Base-by-base conservation (phyloP, 2,797 vertebrate species). In the Leptodactylus fallax region DNA sequence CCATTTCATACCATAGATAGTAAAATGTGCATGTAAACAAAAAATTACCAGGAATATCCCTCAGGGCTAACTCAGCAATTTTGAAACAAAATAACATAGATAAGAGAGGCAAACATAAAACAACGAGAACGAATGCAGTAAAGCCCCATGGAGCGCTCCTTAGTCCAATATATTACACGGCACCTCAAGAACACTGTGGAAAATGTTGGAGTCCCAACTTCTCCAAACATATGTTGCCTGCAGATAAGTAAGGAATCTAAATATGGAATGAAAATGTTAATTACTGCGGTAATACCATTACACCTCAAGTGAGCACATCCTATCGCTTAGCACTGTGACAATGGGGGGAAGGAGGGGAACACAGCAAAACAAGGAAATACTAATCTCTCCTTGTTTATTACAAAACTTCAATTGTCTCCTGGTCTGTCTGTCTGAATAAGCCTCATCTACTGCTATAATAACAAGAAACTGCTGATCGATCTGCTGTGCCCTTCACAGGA, bases 181-280 rank as follows among this genome's bases (percentile, higher is more conserved):
- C 97, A 97, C 97, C 97, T 98, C 98, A 97, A 97, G 97, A 97
- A 97, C 94, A 94, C 96, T 96, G 97, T 97, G 97, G 97, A 71
- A 65, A 97, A 97, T 97, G 95, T 69, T 95, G 91, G 97, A 96
- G 97, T 97, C 97, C 97, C 95, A 97, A 97, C 97, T 97, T 97
- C 96, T 96, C 95, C 92, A 94, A 94, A 97, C 97, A 98, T 97
- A 97, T 99, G 98, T 98, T 99, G 97, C 96, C 96, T 96, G 95
- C 95, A 98, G 98, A 99, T 99, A 99, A 99, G 97, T 99, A 97
- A 98, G 98, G 97, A 98, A 98, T 99, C 97, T 98, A 97, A 96
- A 97, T 96, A 96, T 97, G 96, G 96, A 97, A 98, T 98, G 95
- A 96, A 95, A 94, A 92, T 97, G 97, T 97, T 97, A 98, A 99